A percentile compares a stretch with the other conserved stretches of the same genome.
Conservation (phyloP, 1,140 invertebrate genomes). For the Ridgeia piscesae region DNA sequence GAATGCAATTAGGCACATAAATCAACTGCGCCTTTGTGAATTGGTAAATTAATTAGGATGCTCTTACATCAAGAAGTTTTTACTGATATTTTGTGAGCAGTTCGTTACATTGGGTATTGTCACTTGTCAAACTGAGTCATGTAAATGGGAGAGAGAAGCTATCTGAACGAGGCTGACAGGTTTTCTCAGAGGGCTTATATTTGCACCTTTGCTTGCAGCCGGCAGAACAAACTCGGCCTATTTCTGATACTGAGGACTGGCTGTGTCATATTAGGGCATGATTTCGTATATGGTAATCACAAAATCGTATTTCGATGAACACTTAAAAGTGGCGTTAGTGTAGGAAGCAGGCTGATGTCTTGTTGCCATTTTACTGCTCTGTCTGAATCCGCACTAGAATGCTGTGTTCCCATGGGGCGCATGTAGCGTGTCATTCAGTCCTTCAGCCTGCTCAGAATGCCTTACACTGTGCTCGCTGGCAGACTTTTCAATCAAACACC, state of each 20-base stretch:
- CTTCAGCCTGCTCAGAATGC: no score
- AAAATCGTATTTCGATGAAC: no score
- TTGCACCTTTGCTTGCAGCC: neutral
- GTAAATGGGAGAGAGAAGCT: neutral
- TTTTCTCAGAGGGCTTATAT: neutral
- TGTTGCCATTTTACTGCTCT: no score
- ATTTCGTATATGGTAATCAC: no score
- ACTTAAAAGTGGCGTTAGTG: no score
- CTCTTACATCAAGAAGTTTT: neutral
- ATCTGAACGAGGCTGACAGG: neutral
- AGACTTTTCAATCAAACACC: no score
- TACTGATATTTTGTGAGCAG: neutral
- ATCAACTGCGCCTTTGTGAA: neutral
- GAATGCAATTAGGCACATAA: neutral
- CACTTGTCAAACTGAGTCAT: neutral
- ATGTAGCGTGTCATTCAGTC: no score
- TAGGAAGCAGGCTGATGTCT: no score
- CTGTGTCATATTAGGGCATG: neutral
- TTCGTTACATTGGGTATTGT: neutral
- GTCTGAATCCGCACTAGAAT: no score
- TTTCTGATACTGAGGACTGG: neutral
- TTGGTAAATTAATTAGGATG: neutral
- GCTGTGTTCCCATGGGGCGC: no score
- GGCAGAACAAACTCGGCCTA: neutral
- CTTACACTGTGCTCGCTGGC: no score